A percentile compares a stretch with the other conserved stretches of the same genome.
phyloP scores from a whole-genome alignment of 1,140 invertebrate genomes.

The Papilio aristodemus region DNA sequence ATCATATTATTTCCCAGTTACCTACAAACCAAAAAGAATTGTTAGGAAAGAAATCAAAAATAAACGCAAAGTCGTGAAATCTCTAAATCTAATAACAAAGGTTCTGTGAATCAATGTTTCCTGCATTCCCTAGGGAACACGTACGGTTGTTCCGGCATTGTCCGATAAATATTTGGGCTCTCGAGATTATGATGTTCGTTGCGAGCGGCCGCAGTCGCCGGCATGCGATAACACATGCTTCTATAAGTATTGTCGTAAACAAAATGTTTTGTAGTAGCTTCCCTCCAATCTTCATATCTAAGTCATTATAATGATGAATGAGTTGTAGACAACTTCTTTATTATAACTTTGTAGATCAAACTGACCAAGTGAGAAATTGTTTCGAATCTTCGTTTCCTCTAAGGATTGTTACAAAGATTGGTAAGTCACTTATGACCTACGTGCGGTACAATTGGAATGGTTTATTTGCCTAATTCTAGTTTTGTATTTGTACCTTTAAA shows the following conservation, averaged over 20 bases:
- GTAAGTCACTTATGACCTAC: too few species aligned
- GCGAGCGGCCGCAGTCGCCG: neutral
- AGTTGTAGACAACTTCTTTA: neutral
- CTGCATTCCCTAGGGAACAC: constrained; percentile 23
- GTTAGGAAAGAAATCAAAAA: neutral
- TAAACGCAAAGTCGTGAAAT: neutral
- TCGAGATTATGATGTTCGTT: constrained; percentile 23
- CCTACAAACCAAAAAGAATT: neutral
- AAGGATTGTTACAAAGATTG: too few species aligned
- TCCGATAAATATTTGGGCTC: constrained; percentile 26
- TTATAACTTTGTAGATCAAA: neutral
- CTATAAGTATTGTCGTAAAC: constrained; percentile 13
- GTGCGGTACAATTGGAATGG: too few species aligned
- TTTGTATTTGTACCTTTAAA: too few species aligned
- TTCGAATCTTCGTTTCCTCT: too few species aligned
- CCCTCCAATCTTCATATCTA: neutral
- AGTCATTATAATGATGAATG: neutral
- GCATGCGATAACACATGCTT: neutral
- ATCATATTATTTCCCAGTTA: too few species aligned
- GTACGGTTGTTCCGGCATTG: neutral
- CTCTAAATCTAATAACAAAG: constrained; percentile 4
- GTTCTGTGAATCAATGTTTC: constrained; percentile 16
- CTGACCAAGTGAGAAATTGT: neutral
- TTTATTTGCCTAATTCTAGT: too few species aligned
- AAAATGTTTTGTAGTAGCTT: neutral